These are phyloP conservation scores for Erebia palarica DNA, from an alignment of 2,888 invertebrate species.

Conservation along the genomic window DNA sequence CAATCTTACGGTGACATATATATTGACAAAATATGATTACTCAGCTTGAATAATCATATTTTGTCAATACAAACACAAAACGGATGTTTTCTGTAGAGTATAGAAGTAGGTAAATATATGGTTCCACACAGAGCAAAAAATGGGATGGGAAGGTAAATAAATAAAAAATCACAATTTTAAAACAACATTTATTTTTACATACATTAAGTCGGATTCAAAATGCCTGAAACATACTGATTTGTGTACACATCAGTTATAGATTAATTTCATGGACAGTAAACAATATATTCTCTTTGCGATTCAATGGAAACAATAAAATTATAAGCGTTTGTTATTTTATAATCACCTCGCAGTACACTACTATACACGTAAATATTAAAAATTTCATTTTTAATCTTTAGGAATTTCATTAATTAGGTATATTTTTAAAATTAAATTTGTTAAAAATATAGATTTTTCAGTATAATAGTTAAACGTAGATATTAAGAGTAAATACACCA, in stretches of 20 bases:
- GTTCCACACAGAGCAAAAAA: neutral
- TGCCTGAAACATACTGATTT: constrained; percentile 81
- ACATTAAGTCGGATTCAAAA: constrained; percentile 83
- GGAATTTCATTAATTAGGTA: constrained; percentile 79
- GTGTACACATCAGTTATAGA: constrained; percentile 80
- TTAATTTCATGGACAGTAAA: constrained; percentile 78
- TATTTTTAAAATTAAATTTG: constrained; percentile 74
- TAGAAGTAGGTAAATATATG: too few relatives aligned
- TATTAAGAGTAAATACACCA: constrained; percentile 65
- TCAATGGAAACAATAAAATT: constrained; percentile 62
- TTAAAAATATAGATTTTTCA: constrained; percentile 79
- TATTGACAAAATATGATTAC: too few relatives aligned
- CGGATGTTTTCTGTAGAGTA: too few relatives aligned
- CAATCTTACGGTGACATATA: too few relatives aligned
- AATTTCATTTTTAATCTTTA: constrained; percentile 76
- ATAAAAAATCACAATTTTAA: constrained; percentile 77
- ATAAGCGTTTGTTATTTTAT: constrained; percentile 68
- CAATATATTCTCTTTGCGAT: constrained; percentile 68
- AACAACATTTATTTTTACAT: constrained; percentile 83
- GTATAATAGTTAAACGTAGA: constrained; percentile 72
- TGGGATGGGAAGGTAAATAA: constrained; percentile 41
- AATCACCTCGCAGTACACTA: constrained; percentile 72
- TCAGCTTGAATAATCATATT: too few relatives aligned
- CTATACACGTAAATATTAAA: constrained; percentile 78
- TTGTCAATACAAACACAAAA: too few relatives aligned